Evolutionary conservation across 2,888 invertebrate genomes (phyloP), one percentile per base, ranked within the genome.

Genomic region (Dryobotodes eremita): DNA sequence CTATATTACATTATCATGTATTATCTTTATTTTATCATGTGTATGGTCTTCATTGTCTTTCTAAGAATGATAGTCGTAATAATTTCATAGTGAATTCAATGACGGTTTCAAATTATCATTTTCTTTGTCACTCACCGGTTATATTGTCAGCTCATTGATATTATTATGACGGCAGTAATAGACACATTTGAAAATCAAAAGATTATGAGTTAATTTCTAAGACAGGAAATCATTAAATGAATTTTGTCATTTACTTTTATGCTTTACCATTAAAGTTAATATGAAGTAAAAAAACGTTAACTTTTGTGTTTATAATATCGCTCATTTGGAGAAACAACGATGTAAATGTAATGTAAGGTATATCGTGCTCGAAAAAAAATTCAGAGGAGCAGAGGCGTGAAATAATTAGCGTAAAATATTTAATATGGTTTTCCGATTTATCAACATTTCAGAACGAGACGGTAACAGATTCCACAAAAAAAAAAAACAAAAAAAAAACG

Each of bases 11-110:
- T 50, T 76, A 82, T 71, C 77, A 76, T 59, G 59, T 76, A 53
- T 50, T 79, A 83, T 86, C 84, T 80, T 70, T 72, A 66, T 78
- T 71, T 82, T 77, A 82, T 82, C 79, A 77, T 72, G n/a, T 55
- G 13, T 50, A 77, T 8, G 42, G 61, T 74, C 11, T 64, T 80
- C 62, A 85, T 86, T 82, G 77, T 75, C 65, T 79, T 86, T 83
- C 77, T 83, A 55, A 77, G 82, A 85, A 88, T 69, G 20, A 15
- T 48, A 65, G 46, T 75, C n/a, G 66, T 82, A 71, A 70, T 84
- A 48, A 66, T 78, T 71, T 80, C 76, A 75, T 53, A 65, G 55
- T 64, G 55, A 82, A 81, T 82, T 85, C 48, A 68, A 75, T 80
- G 66, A 50, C 36, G 42, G 66, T 68, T 42, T 48, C 50, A 50